phyloP scores from a whole-genome alignment of 2,888 invertebrate genomes.

The Beris chalybata region DNA sequence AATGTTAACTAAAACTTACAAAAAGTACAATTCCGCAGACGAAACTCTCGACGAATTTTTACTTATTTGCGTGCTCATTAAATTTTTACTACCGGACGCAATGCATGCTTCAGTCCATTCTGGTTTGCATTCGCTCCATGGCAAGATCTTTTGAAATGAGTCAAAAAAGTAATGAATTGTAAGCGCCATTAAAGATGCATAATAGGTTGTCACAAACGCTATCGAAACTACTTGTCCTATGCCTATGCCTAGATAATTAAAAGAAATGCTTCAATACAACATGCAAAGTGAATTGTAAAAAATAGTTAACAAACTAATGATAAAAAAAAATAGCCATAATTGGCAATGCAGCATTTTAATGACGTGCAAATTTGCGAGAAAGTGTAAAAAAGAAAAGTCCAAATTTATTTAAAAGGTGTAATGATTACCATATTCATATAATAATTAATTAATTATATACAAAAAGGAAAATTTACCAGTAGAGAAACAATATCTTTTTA shows the following conservation, averaged over 20 bases:
- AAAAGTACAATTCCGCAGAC: conserved; percentile 56
- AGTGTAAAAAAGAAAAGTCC: too few relatives aligned
- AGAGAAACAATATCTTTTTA: too few relatives aligned
- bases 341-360: too few relatives aligned
- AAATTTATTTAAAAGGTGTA: too few relatives aligned
- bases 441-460: too few relatives aligned
- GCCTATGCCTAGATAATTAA: conserved; percentile 58
- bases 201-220: conserved; percentile 65
- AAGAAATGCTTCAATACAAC: background rate
- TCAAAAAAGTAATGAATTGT: conserved; percentile 65
- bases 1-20: conserved; percentile 51
- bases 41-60: conserved; percentile 42
- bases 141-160: conserved; percentile 63
- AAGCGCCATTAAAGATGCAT: conserved; percentile 68
- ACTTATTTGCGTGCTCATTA: conserved; percentile 25
- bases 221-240: conserved; percentile 62
- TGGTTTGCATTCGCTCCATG: conserved; percentile 64
- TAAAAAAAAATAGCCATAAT: too few relatives aligned
- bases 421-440: too few relatives aligned
- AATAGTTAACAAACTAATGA: too few relatives aligned
- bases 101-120: conserved; percentile 59
- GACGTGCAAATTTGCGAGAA: too few relatives aligned
- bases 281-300: too few relatives aligned
- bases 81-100: conserved; percentile 49
- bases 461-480: too few relatives aligned